These are phyloP conservation scores for Armadillidium nasatum DNA, from an alignment of 1,140 invertebrate species.

Conservation along the genomic window DNA sequence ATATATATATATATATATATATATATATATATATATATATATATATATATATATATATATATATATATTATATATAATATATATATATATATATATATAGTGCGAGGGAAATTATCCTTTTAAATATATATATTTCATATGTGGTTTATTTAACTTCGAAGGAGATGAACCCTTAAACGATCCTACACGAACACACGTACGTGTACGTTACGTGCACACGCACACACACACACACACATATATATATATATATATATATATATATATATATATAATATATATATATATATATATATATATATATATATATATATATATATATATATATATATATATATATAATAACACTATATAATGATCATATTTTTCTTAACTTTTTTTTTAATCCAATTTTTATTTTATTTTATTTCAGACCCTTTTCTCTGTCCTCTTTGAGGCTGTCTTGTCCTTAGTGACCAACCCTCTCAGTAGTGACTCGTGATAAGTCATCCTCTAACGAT, in stretches of 20 bases:
- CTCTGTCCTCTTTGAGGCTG: no score
- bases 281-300: constrained; percentile 15
- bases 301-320: not conserved
- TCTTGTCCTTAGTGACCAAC: no score
- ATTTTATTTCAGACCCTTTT: no score
- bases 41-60: constrained; percentile 8
- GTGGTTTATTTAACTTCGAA: no score
- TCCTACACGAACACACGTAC: not conserved
- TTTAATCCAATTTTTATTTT: no score
- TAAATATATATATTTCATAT: not conserved
- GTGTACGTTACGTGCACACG: not conserved
- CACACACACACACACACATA: not conserved
- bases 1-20: not conserved
- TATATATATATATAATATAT: not conserved
- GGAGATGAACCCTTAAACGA: no score
- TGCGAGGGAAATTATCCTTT: not conserved
- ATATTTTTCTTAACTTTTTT: no score
- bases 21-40: constrained; percentile 15
- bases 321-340: no score
- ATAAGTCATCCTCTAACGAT: no score
- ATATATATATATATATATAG: not conserved
- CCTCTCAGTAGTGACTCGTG: no score
- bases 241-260: not conserved
- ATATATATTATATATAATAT: not conserved
- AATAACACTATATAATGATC: no score